phyloP scores from a whole-genome alignment of 2,113 vertebrate species.

The Proterorhinus semilunaris region DNA sequence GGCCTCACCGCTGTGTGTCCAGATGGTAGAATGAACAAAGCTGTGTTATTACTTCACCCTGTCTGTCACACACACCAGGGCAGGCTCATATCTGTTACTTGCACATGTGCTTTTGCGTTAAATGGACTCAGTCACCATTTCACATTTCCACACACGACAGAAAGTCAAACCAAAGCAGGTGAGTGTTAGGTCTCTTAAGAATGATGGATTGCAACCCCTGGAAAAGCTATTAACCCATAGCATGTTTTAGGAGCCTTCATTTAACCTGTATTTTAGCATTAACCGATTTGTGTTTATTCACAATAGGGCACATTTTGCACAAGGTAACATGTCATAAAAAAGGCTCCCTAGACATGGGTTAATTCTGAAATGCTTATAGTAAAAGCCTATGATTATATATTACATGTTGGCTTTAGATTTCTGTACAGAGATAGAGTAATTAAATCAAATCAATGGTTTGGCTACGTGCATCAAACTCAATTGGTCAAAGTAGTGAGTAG shows the following conservation, averaged over 20 bases:
- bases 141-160: slow-evolving; percentile 10
- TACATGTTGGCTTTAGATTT: too few species aligned
- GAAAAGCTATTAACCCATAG: slow-evolving; percentile 15
- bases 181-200: slow-evolving; percentile 39
- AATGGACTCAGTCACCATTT: slow-evolving; percentile 16
- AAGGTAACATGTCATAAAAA: too few species aligned
- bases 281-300: not conserved
- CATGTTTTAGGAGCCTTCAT: slow-evolving; percentile 12
- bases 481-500: too few species aligned
- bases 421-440: too few species aligned
- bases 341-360: too few species aligned
- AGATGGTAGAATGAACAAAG: slow-evolving; percentile 57
- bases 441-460: too few species aligned
- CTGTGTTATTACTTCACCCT: slow-evolving; percentile 53
- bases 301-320: slow-evolving; percentile 15
- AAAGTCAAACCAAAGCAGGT: slow-evolving; percentile 13
- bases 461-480: too few species aligned
- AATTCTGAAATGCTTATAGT: too few species aligned
- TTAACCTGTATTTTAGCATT: not conserved
- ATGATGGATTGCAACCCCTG: slow-evolving; percentile 7
- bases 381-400: too few species aligned
- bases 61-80: slow-evolving; percentile 47
- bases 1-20: slow-evolving; percentile 26
- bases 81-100: slow-evolving; percentile 50
- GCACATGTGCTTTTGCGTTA: slow-evolving; percentile 37